Evolutionary conservation across 2,888 invertebrate species (phyloP).

Genomic region (Amphipoea oculea): DNA sequence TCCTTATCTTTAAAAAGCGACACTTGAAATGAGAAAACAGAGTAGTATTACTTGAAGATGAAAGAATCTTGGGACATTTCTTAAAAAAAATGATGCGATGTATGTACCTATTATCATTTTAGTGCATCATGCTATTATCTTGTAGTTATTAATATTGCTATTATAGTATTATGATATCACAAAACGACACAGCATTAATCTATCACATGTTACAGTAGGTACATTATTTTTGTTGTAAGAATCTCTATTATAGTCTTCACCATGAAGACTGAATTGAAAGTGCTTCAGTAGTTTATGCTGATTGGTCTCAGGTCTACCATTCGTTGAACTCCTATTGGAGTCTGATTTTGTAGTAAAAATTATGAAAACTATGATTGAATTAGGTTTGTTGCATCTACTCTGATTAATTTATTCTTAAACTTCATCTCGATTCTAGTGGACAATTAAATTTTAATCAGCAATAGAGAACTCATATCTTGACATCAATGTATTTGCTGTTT

Average conservation of each 20-base stretch:
- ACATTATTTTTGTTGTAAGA: background rate
- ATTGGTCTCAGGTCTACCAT: background rate
- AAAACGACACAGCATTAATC: conserved; percentile 1
- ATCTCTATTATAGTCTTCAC: background rate
- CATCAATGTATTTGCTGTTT: conserved; percentile 8
- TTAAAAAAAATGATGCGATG: conserved; percentile 2
- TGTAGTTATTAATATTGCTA: conserved; percentile 15
- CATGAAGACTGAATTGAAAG: background rate
- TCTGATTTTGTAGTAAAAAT: background rate
- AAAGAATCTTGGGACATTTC: background rate
- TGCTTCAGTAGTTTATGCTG: background rate
- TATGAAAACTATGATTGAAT: too few relatives aligned
- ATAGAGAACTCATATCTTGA: background rate
- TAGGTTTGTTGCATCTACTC: background rate
- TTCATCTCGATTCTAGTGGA: background rate
- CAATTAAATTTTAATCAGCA: background rate
- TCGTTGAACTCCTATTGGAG: background rate
- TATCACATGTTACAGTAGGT: background rate
- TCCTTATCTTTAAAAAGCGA: background rate
- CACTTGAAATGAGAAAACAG: background rate
- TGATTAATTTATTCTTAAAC: background rate
- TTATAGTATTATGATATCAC: conserved; percentile 29
- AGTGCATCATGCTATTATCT: conserved; percentile 26
- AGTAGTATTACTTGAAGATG: background rate
- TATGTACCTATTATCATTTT: background rate